These are phyloP conservation scores for Anthoscopus minutus DNA, from an alignment of 2,113 vertebrate species.

Conservation along the genomic window DNA sequence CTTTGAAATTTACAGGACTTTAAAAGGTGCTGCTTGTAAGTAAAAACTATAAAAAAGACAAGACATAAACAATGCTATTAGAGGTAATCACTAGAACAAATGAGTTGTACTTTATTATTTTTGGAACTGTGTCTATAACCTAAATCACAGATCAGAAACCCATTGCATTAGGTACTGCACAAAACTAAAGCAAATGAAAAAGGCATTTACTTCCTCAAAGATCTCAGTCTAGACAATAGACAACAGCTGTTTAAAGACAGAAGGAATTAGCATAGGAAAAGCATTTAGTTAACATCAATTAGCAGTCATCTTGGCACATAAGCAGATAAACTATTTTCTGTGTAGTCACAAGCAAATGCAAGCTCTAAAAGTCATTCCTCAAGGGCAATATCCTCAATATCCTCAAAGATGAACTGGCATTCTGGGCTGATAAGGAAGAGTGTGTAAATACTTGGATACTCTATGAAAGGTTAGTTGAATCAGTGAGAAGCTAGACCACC, in stretches of 20 bases:
- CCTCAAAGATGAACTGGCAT: neutral
- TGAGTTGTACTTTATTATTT: neutral
- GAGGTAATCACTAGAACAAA: neutral
- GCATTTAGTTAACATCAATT: neutral
- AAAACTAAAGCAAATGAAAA: neutral
- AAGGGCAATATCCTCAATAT: neutral
- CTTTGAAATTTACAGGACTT: neutral
- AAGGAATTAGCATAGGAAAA: neutral
- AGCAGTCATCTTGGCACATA: neutral
- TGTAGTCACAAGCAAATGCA: neutral
- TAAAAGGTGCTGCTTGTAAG: neutral
- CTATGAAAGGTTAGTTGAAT: neutral
- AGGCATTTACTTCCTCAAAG: neutral
- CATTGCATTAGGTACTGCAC: neutral
- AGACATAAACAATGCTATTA: neutral
- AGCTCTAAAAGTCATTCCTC: neutral
- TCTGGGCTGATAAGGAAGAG: neutral
- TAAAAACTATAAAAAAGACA: neutral
- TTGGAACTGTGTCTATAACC: neutral
- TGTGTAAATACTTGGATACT: neutral
- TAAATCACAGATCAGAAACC: neutral
- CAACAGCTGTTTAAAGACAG: neutral
- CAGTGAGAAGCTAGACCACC: neutral
- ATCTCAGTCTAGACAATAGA: neutral
- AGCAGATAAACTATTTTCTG: neutral